Evolutionary conservation across 2,888 invertebrate species (phyloP).

Genomic region (Caenorhabditis auriculariae): DNA sequence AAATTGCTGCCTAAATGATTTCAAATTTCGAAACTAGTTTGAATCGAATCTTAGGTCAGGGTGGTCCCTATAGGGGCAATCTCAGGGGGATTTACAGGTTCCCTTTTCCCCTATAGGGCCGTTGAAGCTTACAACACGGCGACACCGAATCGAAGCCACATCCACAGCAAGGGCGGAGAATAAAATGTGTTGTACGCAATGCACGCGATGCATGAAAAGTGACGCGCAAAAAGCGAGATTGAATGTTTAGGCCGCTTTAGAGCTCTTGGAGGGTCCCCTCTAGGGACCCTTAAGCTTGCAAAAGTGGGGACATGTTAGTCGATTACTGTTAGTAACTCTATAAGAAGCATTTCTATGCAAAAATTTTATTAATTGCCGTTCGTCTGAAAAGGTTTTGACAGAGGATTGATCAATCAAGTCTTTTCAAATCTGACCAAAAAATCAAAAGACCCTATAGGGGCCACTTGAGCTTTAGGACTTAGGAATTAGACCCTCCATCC

Average conservation of each 20-base stretch:
- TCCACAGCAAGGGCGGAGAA: neutral
- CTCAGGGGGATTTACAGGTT: no score
- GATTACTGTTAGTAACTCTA: neutral
- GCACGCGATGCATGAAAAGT: no score
- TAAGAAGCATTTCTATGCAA: neutral
- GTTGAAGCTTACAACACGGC: neutral
- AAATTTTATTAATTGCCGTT: neutral
- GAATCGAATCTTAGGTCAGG: neutral
- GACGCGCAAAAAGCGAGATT: no score
- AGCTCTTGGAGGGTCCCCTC: no score
- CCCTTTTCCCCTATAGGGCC: no score
- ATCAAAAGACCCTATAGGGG: no score
- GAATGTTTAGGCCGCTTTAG: neutral
- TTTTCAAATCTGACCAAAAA: no score
- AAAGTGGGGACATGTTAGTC: neutral
- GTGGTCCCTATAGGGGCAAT: neutral
- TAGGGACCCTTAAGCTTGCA: neutral
- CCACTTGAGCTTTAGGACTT: no score
- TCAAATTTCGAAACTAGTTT: neutral
- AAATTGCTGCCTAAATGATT: constrained; percentile 79
- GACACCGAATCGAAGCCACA: neutral
- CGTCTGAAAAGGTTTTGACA: neutral
- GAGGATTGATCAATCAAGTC: no score
- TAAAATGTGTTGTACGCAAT: no score
- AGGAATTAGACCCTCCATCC: no score